Evolutionary conservation across 2,888 invertebrate species (phyloP), one percentile per base, ranked within the genome.

Genomic region (Himalopsyche japonica): DNA sequence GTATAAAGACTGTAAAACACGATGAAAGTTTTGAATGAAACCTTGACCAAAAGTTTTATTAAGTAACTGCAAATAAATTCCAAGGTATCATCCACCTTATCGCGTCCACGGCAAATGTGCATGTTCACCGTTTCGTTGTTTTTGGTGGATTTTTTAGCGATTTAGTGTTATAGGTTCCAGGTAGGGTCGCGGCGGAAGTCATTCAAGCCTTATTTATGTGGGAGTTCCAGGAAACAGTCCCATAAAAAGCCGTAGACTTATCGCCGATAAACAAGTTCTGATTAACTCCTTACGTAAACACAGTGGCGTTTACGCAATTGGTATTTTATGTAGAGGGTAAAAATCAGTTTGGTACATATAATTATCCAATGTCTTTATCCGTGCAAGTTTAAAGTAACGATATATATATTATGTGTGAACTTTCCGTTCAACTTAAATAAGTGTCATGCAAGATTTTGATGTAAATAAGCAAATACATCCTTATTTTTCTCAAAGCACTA

Each of bases 181-280:
- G 57, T 30, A 43, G 83, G 83, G 70, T 83, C 80, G 83, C 83
- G 83, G 83, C 83, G 83, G 83, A 83, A 83, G 83, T 76, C 79
- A 83, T 80, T 83, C 80, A 20, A 47, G 27, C n/a, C 70, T 83
- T 83, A 83, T 83, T 83, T 83, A 83, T 83, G 83, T 83, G 48
- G 83, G 79, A 70, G 83, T 57, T 57, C 20, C 57, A 57, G 57
- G 57, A 57, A 57, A 57, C 57, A 57, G 57, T 57, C 57, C 57
- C 57, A 57, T 57, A 57, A 57, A 57, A 57, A 20, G 57, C 57
- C 57, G 20, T 57, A 57, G 57, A 57, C 57, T 57, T 57, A 57
- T 57, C 57, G 57, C 57, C 57, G 57, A 57, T 57, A 57, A 57
- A 57, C 57, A 57, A 57, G 20, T 57, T 57, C 57, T 57, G 57